Evolutionary conservation across 2,113 vertebrate species (phyloP), one percentile per base, ranked within the genome.

Genomic region (Colinus virginianus): DNA sequence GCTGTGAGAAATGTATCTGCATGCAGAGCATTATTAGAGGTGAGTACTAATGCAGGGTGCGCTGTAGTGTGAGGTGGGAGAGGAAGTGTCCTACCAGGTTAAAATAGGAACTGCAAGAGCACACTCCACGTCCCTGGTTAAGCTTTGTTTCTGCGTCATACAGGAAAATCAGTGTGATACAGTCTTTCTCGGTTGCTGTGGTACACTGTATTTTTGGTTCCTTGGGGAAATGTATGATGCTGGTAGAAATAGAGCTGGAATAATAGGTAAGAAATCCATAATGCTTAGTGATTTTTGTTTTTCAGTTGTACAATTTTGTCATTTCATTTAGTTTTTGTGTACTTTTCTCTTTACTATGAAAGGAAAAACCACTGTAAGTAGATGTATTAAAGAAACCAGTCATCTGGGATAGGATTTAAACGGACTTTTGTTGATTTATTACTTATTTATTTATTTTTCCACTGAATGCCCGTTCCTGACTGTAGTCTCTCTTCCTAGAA

Each of bases 401-500:
- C 86, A 23, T 48, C 6, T 28, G 34, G 55, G 36, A 67, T n/a
- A 70, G 3, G 17, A 51, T 72, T 68, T 66, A 30, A 89, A 48
- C 20, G 55, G 66, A 14, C 6, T 76, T 82, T 70, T 0, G 9
- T 77, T 68, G 75, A 1, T 83, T 72, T 51, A 71, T 59, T 40
- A 0, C 59, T 85, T 72, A 1, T 13, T 70, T 38, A 42, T 70
- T 32, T 3, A 11, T 45, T 75, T 30, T 85, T 76, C 48, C 16
- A 49, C 22, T 23, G 71, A 87, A 45, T 55, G 45, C 19, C 51
- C 8, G 8, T 86, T 66, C 43, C 79, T 79, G 56, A 93, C 82
- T 72, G 11, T 32, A 68, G 70, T 53, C 83, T 97, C 28, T 96
- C 83, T 91, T 69, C 95, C 34, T 98, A 99, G 99, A 99, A 99